Base-by-base conservation (phyloP, 2,888 invertebrate species). In the Deilephila elpenor region DNA sequence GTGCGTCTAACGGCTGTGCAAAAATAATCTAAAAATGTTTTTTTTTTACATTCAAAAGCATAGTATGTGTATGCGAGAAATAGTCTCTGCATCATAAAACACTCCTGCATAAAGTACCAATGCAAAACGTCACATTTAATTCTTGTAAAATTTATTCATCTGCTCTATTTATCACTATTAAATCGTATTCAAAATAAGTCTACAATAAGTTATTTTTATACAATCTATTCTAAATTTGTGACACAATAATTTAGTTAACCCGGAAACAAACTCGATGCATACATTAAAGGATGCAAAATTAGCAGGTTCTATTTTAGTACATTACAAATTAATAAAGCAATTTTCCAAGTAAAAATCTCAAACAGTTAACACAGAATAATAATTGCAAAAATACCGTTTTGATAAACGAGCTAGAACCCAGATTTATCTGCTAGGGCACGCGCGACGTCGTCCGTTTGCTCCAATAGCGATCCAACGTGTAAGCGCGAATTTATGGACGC, bases 401-500 rank as follows among this genome's bases (percentile, higher is more conserved):
- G 78, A 82, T 77, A 75, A 79, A 80, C 78, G 79, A 78, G 79
- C 61, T 81, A 79, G 80, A 83, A 82, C 78, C 76, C 77, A 82
- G 84, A 90, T 91, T 90, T 91, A 91, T 91, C 85, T 87, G 51
- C 79, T 59, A 59, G 59, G 72, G 83, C 87, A 85, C 88, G 89
- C 86, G 88, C 85, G 83, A 76, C 79, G 75, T 76, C 79, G 79
- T 76, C 80, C 84, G 86, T 82, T 84, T 83, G 85, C 84, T 86
- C 84, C 86, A 86, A 87, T 84, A 86, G 85, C 88, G 86, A 88
- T 88, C 88, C 84, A 84, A 84, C 83, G 83, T 89, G 90, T 92
- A 91, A 93, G 87, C 67, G 67, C 88, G 84, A 92, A 94, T 93
- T 93, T 94, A 93, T 93, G 90, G 84, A 88, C 84, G 84, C 85